Percentiles rank a stretch among this genome's conserved stretches.
Conservation (phyloP, 2,888 invertebrate genomes). For the Chironomus tentans region DNA sequence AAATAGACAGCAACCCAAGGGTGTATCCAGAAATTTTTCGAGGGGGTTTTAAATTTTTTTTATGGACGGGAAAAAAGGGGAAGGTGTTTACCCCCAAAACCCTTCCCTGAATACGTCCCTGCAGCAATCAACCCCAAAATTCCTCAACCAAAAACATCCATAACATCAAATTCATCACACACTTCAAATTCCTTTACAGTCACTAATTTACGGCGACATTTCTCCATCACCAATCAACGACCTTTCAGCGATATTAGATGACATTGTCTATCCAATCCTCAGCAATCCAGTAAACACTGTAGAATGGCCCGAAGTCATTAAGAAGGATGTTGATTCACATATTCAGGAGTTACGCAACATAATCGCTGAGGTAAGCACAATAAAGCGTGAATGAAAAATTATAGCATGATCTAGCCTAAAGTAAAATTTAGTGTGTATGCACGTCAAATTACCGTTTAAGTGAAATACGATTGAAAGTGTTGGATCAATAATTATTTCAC, state of each 20-base stretch:
- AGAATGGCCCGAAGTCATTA: slow-evolving; percentile 65
- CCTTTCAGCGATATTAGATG: slow-evolving; percentile 57
- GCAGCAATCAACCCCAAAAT: no score
- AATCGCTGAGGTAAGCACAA: slow-evolving; percentile 52
- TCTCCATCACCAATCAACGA: slow-evolving; percentile 62
- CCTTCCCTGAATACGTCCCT: no score
- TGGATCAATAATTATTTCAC: slow-evolving; percentile 17
- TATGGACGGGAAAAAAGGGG: no score
- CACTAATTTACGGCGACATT: slow-evolving; percentile 60
- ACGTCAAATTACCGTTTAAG: slow-evolving; percentile 13
- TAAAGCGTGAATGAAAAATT: neutral
- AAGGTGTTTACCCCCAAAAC: no score
- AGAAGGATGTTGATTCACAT: slow-evolving; percentile 60
- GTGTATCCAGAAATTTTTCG: no score
- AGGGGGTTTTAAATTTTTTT: no score
- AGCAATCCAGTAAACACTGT: slow-evolving; percentile 60
- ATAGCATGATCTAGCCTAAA: neutral
- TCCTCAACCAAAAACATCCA: no score
- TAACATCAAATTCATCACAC: neutral
- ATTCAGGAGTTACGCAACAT: slow-evolving; percentile 58
- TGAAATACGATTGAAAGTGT: slow-evolving; percentile 18
- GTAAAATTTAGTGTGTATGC: neutral
- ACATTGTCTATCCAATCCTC: slow-evolving; percentile 62
- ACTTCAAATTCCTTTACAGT: slow-evolving; percentile 33
- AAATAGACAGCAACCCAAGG: no score